Percentiles rank a stretch among this genome's conserved stretches.
These are phyloP conservation scores for Paratilapia polleni DNA, from an alignment of 2,113 vertebrate species.

Conservation along the genomic window DNA sequence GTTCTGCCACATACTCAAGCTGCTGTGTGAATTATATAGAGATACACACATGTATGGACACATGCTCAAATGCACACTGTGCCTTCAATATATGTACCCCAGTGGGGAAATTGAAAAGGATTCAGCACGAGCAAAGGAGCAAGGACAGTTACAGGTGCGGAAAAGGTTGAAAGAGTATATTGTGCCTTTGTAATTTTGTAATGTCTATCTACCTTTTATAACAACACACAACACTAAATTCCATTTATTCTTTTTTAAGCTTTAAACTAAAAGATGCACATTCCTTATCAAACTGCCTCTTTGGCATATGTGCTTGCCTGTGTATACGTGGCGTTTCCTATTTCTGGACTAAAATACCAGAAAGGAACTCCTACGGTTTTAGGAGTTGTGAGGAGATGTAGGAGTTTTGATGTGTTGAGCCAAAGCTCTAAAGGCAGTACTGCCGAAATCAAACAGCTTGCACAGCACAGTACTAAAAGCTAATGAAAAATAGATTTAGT, in stretches of 20 bases:
- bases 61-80: conserved; percentile 27
- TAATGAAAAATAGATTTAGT: conserved; percentile 76
- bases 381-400: conserved; percentile 44
- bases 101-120: conserved; percentile 35
- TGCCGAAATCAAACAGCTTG: conserved; percentile 67
- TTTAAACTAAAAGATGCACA: conserved; percentile 20
- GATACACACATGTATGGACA: conserved; percentile 9
- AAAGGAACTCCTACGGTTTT: conserved; percentile 52
- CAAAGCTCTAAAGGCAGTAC: conserved; percentile 54
- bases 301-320: conserved; percentile 21
- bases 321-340: conserved; percentile 23
- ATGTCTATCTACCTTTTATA: neutral
- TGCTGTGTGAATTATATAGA: conserved; percentile 50
- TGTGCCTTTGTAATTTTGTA: neutral
- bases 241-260: neutral
- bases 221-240: neutral
- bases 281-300: conserved; percentile 21
- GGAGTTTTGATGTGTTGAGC: conserved; percentile 59
- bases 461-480: conserved; percentile 66
- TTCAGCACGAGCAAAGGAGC: conserved; percentile 14
- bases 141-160: conserved; percentile 23
- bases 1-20: conserved; percentile 48
- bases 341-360: conserved; percentile 39
- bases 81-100: conserved; percentile 29
- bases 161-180: neutral